Base-by-base conservation (phyloP, 2,113 vertebrate species). In the Struthio camelus region DNA sequence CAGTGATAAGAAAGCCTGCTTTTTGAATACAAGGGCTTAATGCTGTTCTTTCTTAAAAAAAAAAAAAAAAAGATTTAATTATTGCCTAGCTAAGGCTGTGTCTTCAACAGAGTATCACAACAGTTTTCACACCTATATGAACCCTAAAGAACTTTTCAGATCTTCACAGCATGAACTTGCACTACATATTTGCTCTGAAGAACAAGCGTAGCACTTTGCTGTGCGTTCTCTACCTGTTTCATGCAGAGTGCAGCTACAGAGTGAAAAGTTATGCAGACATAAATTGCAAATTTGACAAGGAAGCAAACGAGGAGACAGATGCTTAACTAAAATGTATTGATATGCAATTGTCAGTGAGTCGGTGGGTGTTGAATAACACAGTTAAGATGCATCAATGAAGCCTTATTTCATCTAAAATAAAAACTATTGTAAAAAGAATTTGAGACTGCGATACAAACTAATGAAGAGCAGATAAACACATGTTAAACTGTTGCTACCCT, bases 201-300 rank as follows among this genome's bases (percentile, higher is more conserved):
- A 96, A 50, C 84, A 95, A 97, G 91, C 59, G 3, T 80, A 95
- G 95, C 58, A 19, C 94, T 98, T 96, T 97, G 50, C 93, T 96
- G 10, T 93, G 84, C 90, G 76, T 83, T 98, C 97, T 92, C 95
- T 98, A 98, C 98, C 97, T 98, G 94, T 97, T 95, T 97, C 94
- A 73, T 94, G 93, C 88, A 95, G 91, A 92, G 89, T 95, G 88
- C 91, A 97, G 97, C 94, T 92, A 96, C 84, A 94, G 97, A 97
- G 98, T 98, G 98, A 98, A 98, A 98, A 98, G 96, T 98, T 98
- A 98, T 98, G 97, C 98, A 98, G 97, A 96, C 96, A 98, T 97
- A 97, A 97, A 97, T 96, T 97, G 96, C 96, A 98, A 96, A 98
- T 97, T 97, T 98, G 97, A 98, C 96, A 97, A 94, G 94, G 91